Base-by-base conservation (phyloP, 1,140 invertebrate genomes). In the Philopotamus ludificatus region DNA sequence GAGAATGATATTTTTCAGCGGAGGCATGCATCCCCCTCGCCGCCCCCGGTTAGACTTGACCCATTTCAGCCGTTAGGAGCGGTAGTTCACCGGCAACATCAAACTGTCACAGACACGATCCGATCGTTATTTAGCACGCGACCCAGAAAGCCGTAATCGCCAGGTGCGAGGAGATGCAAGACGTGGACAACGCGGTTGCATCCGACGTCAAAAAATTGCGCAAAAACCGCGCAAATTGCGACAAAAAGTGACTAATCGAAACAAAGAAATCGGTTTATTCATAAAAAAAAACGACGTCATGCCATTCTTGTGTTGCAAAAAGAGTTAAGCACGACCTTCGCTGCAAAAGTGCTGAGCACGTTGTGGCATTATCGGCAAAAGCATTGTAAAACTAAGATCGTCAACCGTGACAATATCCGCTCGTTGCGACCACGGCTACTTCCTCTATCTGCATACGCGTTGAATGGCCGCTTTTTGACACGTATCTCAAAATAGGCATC, bases 41-140 rank as follows among this genome's bases (percentile, higher is more conserved):
- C n/a, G n/a, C n/a, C n/a, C n/a, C n/a, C n/a, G n/a, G n/a, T n/a
- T 47, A 47, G 10, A 63, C 61, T 63, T 63, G 61, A 63, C 61
- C 61, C 39, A 63, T 63, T 63, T 63, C 28, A 12, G 34, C n/a
- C 25, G 49, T 22, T 47, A 8, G 18, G 44, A 9, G 44, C 44
- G 44, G 10, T 20, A 47, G 3, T 47, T 47, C 28, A 20, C 26
- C 61, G 7, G 49, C 18, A 63, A 63, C 53, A 28, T 49, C 26
- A 51, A 20, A 51, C 49, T 63, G 61, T 63, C 61, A 62, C 59
- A 22, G 10, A 42, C 59, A 23, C 49, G 45, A 54, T 54, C 50
- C 16, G 61, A 63, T 63, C 61, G 61, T 63, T 63, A 63, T 63
- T 63, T 54, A 50, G 61, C 61, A 49, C 61, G 50, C 61, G 61